phyloP scores from a whole-genome alignment of 2,888 invertebrate species.

The Neoaliturus tenellus region DNA sequence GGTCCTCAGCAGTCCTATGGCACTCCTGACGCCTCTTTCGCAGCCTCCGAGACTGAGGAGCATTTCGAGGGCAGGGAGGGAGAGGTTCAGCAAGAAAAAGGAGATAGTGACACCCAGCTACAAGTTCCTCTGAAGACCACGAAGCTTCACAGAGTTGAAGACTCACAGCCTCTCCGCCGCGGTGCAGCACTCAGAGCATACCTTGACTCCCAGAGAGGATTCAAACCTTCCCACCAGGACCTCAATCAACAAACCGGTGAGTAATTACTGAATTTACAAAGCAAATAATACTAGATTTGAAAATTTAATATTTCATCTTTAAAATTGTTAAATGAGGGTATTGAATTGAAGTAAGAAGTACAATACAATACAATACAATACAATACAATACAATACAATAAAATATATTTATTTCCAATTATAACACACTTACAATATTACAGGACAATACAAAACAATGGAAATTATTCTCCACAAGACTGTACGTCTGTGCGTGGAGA shows the following conservation, averaged over 20 bases:
- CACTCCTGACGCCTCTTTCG: neutral
- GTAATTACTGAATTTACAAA: no score
- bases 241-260: constrained; percentile 8
- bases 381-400: no score
- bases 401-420: no score
- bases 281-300: no score
- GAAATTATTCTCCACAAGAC: no score
- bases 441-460: no score
- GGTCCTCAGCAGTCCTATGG: neutral
- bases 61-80: neutral
- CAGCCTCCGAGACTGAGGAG: constrained; percentile 34
- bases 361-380: no score
- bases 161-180: neutral
- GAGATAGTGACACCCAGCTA: neutral
- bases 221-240: constrained; percentile 20
- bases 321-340: no score
- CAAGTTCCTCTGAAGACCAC: constrained; percentile 11
- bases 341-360: no score
- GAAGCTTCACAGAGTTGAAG: neutral
- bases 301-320: no score
- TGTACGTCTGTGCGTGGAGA: no score
- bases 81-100: constrained; percentile 9
- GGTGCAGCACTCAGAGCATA: constrained; percentile 37
- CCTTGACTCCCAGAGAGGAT: constrained; percentile 22
- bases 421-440: no score